A percentile compares a stretch with the other conserved stretches of the same genome.
Evolutionary conservation across 2,797 vertebrate species (phyloP).

Genomic region (Hybognathus amarus): DNA sequence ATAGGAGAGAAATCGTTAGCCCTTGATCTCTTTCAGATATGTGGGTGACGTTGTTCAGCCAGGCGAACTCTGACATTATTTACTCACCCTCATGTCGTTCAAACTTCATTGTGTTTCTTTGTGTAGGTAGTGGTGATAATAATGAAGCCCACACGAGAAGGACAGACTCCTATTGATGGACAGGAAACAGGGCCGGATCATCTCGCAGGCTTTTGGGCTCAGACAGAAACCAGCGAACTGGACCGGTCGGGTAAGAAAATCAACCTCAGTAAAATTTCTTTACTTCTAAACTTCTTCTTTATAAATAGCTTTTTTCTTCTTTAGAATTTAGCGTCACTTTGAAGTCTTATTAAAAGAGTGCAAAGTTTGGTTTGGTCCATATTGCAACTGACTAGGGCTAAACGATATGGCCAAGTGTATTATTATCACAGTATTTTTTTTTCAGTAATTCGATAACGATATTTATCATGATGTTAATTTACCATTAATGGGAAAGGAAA

Average conservation of each 20-base stretch:
- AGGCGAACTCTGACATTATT: background rate
- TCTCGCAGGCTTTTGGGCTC: constrained; percentile 88
- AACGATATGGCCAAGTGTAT: background rate
- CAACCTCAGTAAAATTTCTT: background rate
- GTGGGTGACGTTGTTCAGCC: background rate
- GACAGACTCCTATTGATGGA: constrained; percentile 92
- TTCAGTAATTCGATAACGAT: background rate
- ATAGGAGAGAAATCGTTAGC: background rate
- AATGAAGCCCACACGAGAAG: constrained; percentile 87
- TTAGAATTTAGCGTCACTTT: background rate
- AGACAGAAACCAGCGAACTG: constrained; percentile 85
- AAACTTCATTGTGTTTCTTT: constrained; percentile 48
- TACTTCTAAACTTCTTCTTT: too few relatives aligned
- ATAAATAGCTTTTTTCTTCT: background rate
- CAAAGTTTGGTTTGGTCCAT: background rate
- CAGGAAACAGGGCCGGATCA: constrained; percentile 91
- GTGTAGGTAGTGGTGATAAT: constrained; percentile 85
- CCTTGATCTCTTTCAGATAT: background rate
- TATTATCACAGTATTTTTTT: background rate
- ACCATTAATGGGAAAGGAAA: background rate
- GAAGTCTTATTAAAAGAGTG: background rate
- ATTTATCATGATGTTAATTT: background rate
- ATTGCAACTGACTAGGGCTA: background rate
- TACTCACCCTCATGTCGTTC: background rate
- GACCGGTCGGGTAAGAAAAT: constrained; percentile 88